Base-by-base conservation (phyloP, 2,888 invertebrate genomes). In the Drosophila bunnanda region DNA sequence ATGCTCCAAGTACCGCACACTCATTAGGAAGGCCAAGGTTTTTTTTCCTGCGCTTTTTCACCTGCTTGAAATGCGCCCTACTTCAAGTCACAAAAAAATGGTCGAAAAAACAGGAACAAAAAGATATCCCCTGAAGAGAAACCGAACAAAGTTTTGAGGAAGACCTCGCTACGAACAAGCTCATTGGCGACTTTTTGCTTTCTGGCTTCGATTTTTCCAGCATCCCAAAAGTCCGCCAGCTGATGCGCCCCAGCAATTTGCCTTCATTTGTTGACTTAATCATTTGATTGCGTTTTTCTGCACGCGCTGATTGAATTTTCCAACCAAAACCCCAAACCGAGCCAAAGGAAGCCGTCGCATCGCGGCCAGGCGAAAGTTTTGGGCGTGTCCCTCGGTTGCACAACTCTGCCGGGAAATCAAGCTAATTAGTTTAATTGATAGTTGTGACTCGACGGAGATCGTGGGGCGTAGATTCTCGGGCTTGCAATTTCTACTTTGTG, bases 351-450 rank as follows among this genome's bases (percentile, higher is more conserved):
- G 30, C 30, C 46, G 7, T 28, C 44, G 15, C 20, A 9, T n/a
- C 13, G n/a, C 22, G 30, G 12, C 34, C 39, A 65, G 75, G 73
- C 58, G 48, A 73, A 73, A 75, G 54, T 73, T 73, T 75, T 66
- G 67, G 73, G 58, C 75, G 75, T 58, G 54, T 60, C 50, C 55
- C 64, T 65, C 10, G 48, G 52, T 22, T 44, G 43, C 30, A 22
- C 32, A 67, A 59, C 64, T 54, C 54, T 43, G 56, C 43, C 61
- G 72, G 69, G 72, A 73, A 88, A 79, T 89, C 74, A 74, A 70
- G 71, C 82, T 89, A 85, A 85, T 85, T 85, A 85, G 88, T 85
- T 84, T 89, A 89, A 85, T 89, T 85, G 89, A 88, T 85, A 87
- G 77, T 82, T 81, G 80, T 77, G 76, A 74, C 72, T 72, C n/a